phyloP scores from a whole-genome alignment of 2,113 vertebrate species.

The Petroica traversi region DNA sequence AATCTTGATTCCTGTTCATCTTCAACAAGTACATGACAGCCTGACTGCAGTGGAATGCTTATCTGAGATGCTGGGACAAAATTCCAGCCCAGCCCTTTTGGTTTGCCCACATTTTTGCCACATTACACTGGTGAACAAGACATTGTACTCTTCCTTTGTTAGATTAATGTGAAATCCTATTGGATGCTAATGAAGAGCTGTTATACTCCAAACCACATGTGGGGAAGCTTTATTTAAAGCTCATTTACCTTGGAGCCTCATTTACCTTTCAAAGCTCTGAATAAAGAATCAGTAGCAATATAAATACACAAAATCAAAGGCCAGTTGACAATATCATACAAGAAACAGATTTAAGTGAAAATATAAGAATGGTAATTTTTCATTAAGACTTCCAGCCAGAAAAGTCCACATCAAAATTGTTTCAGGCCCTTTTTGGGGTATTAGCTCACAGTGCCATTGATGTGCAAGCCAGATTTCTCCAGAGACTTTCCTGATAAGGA shows the following conservation, averaged over 20 bases:
- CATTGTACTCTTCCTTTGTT: neutral
- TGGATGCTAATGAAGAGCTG: neutral
- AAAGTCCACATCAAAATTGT: neutral
- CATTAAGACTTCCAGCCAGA: neutral
- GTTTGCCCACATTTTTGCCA: neutral
- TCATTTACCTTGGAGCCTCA: neutral
- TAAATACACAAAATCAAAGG: neutral
- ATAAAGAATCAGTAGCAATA: neutral
- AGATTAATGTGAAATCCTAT: neutral
- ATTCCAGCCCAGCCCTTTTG: neutral
- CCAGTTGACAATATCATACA: neutral
- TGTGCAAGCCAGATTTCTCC: neutral
- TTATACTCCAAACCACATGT: neutral
- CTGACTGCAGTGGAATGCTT: neutral
- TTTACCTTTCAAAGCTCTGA: neutral
- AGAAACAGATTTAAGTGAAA: neutral
- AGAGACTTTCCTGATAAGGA: neutral
- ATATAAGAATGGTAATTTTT: neutral
- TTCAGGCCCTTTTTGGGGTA: neutral
- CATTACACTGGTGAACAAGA: neutral
- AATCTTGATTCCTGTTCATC: neutral
- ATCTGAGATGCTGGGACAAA: neutral
- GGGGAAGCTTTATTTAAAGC: neutral
- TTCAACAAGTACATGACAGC: neutral
- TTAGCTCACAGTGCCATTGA: fast-evolving